These are phyloP conservation scores for Potamarius usumacintae DNA, from an alignment of 2,113 vertebrate species.

Conservation along the genomic window DNA sequence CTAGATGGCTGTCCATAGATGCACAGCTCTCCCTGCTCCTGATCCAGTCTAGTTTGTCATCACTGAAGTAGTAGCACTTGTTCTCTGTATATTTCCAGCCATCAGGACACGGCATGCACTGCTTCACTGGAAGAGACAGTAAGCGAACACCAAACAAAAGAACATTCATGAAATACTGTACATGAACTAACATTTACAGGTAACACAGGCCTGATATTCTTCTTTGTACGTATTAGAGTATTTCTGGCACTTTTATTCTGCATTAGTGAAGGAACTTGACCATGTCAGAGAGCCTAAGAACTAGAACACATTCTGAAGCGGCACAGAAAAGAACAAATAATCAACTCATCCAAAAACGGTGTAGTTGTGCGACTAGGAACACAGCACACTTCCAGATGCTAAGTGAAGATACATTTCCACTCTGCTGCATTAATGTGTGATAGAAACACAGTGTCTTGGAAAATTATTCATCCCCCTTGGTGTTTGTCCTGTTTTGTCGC, in stretches of 20 bases:
- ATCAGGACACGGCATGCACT: slow-evolving; percentile 60
- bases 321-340: neutral
- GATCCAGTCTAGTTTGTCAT: slow-evolving; percentile 61
- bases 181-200: neutral
- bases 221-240: neutral
- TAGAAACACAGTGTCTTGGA: too few species aligned
- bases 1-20: slow-evolving; percentile 59
- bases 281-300: neutral
- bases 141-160: neutral
- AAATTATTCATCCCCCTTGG: too few species aligned
- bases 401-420: neutral
- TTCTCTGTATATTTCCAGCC: slow-evolving; percentile 52
- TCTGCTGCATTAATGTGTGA: neutral
- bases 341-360: neutral
- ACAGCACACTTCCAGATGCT: neutral
- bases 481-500: too few species aligned
- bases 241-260: neutral
- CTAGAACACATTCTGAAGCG: neutral
- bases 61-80: slow-evolving; percentile 64
- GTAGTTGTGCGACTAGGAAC: neutral
- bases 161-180: neutral
- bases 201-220: neutral
- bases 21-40: slow-evolving; percentile 59
- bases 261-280: neutral
- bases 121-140: slow-evolving; percentile 38